Percentiles rank a stretch among this genome's conserved stretches.
These are phyloP conservation scores for Apoda limacodes DNA, from an alignment of 2,888 invertebrate species.

Conservation along the genomic window DNA sequence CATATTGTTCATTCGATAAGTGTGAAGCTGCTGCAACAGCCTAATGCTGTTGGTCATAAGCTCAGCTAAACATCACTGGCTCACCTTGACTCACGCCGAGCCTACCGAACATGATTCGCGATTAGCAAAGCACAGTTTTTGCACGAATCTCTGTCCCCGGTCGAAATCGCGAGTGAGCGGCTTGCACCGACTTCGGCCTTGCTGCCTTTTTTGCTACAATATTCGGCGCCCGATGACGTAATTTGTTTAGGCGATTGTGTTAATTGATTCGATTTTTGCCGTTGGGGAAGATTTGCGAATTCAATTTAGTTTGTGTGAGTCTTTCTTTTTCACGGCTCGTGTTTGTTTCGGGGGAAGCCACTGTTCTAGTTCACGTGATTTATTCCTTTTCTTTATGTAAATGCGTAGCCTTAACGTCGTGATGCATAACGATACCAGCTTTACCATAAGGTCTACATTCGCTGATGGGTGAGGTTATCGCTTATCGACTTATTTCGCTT, in stretches of 20 bases:
- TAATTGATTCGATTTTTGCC: constrained; percentile 42
- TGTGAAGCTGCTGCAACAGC: no score
- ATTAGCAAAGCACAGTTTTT: no score
- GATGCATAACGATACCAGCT: no score
- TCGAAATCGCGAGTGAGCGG: constrained; percentile 63
- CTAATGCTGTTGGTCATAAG: no score
- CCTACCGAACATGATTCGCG: no score
- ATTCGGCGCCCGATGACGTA: constrained; percentile 52
- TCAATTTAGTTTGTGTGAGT: constrained; percentile 31
- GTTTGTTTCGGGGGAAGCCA: no score
- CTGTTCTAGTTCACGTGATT: no score
- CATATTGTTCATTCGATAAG: no score
- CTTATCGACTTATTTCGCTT: no score
- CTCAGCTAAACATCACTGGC: constrained; percentile 28
- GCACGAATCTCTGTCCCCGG: constrained; percentile 11
- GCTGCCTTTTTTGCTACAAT: constrained; percentile 46
- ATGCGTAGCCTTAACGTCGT: no score
- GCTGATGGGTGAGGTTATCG: no score
- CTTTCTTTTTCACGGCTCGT: constrained; percentile 2
- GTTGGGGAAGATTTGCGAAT: constrained; percentile 30
- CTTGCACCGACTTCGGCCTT: constrained; percentile 43
- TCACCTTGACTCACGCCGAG: constrained; percentile 57
- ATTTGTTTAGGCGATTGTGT: constrained; percentile 41
- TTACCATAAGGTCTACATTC: no score
- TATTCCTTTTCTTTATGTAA: neutral